Percentiles rank a stretch among this genome's conserved stretches.
Evolutionary conservation across 2,888 invertebrate species (phyloP).

Genomic region (Beris chalybata): DNA sequence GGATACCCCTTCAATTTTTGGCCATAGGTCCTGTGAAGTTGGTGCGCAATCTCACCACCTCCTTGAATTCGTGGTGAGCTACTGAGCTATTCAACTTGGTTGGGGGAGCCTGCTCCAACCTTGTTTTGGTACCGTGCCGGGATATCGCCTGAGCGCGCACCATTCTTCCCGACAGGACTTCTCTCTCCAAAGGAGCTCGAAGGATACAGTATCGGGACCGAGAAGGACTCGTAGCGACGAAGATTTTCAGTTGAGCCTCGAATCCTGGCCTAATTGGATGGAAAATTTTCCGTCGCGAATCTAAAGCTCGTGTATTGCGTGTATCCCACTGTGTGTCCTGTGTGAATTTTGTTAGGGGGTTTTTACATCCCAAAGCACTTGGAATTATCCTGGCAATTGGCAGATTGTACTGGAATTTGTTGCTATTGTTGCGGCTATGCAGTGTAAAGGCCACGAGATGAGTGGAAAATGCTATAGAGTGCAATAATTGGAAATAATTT

Average conservation of each 20-base stretch:
- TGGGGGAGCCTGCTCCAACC: conserved; percentile 16
- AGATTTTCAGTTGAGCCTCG: conserved; percentile 36
- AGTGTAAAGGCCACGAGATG: neutral
- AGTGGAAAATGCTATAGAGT: conserved; percentile 15
- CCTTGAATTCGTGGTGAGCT: neutral
- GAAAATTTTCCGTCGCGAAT: conserved; percentile 20
- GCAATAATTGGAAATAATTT: conserved; percentile 22
- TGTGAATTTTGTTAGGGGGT: neutral
- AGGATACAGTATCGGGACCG: conserved; percentile 7
- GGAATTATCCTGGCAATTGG: neutral
- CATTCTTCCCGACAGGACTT: conserved; percentile 14
- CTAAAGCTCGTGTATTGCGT: neutral
- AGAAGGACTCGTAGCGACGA: neutral
- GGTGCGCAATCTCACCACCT: conserved; percentile 36
- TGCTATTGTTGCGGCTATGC: too few species aligned
- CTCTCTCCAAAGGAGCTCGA: conserved; percentile 26
- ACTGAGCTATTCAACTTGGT: neutral
- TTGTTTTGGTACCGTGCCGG: conserved; percentile 16
- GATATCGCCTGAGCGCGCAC: conserved; percentile 17
- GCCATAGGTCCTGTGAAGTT: conserved; percentile 19
- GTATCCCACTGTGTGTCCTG: neutral
- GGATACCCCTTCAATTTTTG: conserved; percentile 18
- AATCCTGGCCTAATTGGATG: conserved; percentile 37
- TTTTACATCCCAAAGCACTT: neutral
- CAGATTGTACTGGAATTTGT: neutral